These are phyloP conservation scores for Acipenser ruthenus DNA, from an alignment of 2,797 vertebrate genomes.

Conservation along the genomic window DNA sequence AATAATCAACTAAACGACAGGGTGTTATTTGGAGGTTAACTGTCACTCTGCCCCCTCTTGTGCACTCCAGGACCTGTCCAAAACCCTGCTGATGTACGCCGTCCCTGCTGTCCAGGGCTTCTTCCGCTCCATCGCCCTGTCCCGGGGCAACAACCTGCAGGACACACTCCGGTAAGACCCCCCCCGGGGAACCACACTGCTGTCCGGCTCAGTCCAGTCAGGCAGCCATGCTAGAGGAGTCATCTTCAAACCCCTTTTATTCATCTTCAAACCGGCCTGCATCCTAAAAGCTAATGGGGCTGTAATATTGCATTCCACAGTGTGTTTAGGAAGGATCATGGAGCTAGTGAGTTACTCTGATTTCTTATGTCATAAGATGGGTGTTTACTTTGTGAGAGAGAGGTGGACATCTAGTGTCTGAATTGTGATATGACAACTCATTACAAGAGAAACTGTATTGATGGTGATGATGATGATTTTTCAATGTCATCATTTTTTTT, in stretches of 20 bases:
- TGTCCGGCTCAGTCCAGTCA: neutral
- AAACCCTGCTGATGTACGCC: constrained; percentile 88
- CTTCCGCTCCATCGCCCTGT: constrained; percentile 94
- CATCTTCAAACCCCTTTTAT: too few relatives aligned
- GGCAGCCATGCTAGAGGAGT: too few relatives aligned
- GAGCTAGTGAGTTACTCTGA: too few relatives aligned
- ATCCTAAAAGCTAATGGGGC: too few relatives aligned
- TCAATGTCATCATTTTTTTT: neutral
- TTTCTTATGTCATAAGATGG: too few relatives aligned
- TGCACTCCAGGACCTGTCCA: constrained; percentile 79
- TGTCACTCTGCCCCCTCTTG: neutral
- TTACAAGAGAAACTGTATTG: neutral
- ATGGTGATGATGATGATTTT: too few relatives aligned
- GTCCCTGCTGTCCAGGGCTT: constrained; percentile 98
- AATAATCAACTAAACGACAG: neutral
- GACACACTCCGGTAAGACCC: constrained; percentile 82
- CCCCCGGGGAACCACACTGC: neutral
- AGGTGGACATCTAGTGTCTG: too few relatives aligned
- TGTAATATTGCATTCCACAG: too few relatives aligned
- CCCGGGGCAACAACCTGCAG: constrained; percentile 93
- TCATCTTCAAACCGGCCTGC: too few relatives aligned
- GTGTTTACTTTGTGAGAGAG: neutral
- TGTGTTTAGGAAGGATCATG: too few relatives aligned
- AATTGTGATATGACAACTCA: neutral
- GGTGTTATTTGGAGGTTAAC: neutral